Conservation (phyloP, 2,888 invertebrate genomes). For the Linyphia triangularis region DNA sequence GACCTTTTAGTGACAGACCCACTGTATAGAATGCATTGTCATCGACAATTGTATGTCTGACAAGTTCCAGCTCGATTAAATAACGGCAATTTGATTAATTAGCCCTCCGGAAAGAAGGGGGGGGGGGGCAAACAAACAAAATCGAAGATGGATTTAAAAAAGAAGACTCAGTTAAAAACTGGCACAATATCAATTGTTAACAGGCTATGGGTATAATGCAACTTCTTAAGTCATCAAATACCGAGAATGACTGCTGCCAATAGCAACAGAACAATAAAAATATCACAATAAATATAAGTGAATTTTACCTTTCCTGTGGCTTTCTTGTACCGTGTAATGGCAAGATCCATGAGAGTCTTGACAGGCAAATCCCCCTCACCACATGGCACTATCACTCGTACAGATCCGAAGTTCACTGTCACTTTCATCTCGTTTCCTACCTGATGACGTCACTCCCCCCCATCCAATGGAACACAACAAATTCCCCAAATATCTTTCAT, state of each 20-base stretch:
- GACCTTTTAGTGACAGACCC: too few relatives aligned
- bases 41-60: too few relatives aligned
- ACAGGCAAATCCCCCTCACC: constrained; percentile 95
- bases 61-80: too few relatives aligned
- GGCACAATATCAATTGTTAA: too few relatives aligned
- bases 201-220: background rate
- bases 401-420: constrained; percentile 96
- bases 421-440: constrained; percentile 89
- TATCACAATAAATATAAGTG: too few relatives aligned
- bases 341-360: constrained; percentile 93
- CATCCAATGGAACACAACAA: constrained; percentile 25
- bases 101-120: too few relatives aligned
- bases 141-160: too few relatives aligned
- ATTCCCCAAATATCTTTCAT: constrained; percentile 51
- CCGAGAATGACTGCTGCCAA: background rate
- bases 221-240: background rate
- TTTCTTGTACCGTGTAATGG: constrained; percentile 94
- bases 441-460: constrained; percentile 68
- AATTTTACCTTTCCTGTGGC: constrained; percentile 94
- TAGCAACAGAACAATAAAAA: background rate
- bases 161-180: too few relatives aligned
- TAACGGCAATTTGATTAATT: too few relatives aligned
- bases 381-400: constrained; percentile 96
- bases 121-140: too few relatives aligned
- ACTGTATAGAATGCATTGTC: too few relatives aligned